Percentiles rank a stretch among this genome's conserved stretches.
These are phyloP conservation scores for Leptopilina clavipes DNA, from an alignment of 1,140 invertebrate genomes.

Conservation along the genomic window DNA sequence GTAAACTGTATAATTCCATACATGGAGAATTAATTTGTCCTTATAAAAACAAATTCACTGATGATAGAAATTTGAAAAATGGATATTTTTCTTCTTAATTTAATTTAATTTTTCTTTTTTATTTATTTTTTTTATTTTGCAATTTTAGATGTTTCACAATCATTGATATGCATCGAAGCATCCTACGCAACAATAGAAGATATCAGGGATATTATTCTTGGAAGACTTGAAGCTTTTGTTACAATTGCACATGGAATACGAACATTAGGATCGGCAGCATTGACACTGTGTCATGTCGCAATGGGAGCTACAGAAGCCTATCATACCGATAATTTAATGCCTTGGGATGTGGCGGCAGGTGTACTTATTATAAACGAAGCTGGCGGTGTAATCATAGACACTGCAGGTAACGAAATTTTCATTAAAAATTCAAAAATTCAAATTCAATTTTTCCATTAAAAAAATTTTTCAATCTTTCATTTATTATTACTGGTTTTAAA, in stretches of 20 bases:
- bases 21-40: too few relatives aligned
- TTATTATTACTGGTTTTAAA: too few relatives aligned
- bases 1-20: conserved; percentile 55
- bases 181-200: conserved; percentile 66
- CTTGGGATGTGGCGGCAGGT: conserved; percentile 84
- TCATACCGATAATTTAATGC: conserved; percentile 82
- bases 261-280: conserved; percentile 83
- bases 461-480: too few relatives aligned
- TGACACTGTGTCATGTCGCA: conserved; percentile 85
- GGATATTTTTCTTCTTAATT: too few relatives aligned
- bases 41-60: too few relatives aligned
- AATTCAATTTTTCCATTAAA: not conserved
- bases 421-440: conserved; percentile 1
- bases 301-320: conserved; percentile 83
- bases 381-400: conserved; percentile 81
- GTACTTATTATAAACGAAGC: conserved; percentile 85
- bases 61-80: too few relatives aligned
- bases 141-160: conserved; percentile 59
- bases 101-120: not conserved
- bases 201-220: conserved; percentile 62
- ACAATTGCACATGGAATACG: conserved; percentile 77
- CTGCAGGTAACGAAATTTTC: conserved; percentile 74
- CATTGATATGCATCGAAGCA: conserved; percentile 65
- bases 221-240: conserved; percentile 67
- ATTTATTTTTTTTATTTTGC: too few relatives aligned